A percentile compares a stretch with the other conserved stretches of the same genome.
Conservation (phyloP, 2,113 vertebrate species). For the Genyomyrus donnyi region DNA sequence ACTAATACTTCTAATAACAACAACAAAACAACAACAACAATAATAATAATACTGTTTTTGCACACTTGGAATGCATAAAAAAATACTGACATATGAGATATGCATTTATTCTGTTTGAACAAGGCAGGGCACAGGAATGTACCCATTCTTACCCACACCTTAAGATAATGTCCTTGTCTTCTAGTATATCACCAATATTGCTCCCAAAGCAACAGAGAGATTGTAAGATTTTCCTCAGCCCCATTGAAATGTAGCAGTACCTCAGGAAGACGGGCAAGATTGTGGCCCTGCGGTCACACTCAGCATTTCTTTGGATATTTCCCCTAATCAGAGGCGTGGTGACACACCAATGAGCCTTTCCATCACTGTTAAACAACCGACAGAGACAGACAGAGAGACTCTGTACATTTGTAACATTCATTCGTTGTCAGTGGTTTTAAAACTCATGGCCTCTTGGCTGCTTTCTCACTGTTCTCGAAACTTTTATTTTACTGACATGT, state of each 20-base stretch:
- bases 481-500: not conserved
- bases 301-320: not conserved
- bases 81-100: not conserved
- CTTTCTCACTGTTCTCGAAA: not conserved
- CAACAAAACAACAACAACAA: not conserved
- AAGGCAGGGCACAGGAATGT: not conserved
- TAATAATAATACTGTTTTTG: not conserved
- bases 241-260: not conserved
- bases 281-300: not conserved
- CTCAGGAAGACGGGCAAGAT: not conserved
- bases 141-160: not conserved
- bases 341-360: not conserved
- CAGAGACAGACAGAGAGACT: not conserved
- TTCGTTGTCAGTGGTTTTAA: not conserved
- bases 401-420: not conserved
- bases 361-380: not conserved
- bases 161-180: not conserved
- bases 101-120: not conserved
- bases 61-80: not conserved
- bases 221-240: not conserved
- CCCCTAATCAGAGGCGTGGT: not conserved
- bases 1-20: not conserved
- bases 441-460: not conserved
- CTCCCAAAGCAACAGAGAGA: not conserved
- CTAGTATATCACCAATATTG: not conserved